A percentile compares a stretch with the other conserved stretches of the same genome.
Evolutionary conservation across 1,140 invertebrate genomes (phyloP).

Genomic region (Halyomorpha halys): DNA sequence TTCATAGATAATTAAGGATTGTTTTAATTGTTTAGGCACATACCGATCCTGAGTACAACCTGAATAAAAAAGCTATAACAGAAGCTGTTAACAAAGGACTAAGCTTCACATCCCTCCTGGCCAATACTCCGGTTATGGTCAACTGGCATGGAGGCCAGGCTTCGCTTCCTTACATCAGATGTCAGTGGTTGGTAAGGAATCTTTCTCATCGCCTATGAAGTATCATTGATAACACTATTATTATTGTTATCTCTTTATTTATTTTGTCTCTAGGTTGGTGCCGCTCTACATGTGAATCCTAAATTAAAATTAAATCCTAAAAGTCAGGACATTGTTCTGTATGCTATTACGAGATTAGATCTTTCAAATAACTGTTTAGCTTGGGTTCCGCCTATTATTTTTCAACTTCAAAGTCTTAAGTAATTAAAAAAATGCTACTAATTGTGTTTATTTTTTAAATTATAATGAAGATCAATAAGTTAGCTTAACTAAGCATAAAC

Average conservation of each 20-base stretch:
- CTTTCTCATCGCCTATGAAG: not conserved
- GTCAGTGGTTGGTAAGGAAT: constrained; percentile 63
- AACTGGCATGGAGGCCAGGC: constrained; percentile 81
- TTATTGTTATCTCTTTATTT: not conserved
- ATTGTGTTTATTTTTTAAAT: not conserved
- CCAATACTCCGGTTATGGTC: constrained; percentile 78
- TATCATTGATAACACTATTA: not conserved
- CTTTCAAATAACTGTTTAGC: constrained; percentile 82
- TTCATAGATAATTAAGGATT: too few species aligned
- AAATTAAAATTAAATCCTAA: constrained; percentile 60
- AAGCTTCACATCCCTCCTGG: constrained; percentile 70
- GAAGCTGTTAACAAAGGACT: constrained; percentile 51
- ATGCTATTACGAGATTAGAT: constrained; percentile 87
- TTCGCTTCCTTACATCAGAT: constrained; percentile 53
- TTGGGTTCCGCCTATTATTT: constrained; percentile 67
- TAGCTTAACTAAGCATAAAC: not conserved
- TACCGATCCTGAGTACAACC: constrained; percentile 73
- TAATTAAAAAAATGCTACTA: constrained; percentile 12
- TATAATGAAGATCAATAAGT: not conserved
- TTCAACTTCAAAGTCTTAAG: constrained; percentile 65
- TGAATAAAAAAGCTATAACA: constrained; percentile 75
- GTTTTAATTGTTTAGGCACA: constrained; percentile 51
- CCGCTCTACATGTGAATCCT: constrained; percentile 72
- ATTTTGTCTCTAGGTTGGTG: constrained; percentile 42
- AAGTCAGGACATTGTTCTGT: constrained; percentile 61